Evolutionary conservation across 2,797 vertebrate species (phyloP).

Genomic region (Sebastes nivosus): DNA sequence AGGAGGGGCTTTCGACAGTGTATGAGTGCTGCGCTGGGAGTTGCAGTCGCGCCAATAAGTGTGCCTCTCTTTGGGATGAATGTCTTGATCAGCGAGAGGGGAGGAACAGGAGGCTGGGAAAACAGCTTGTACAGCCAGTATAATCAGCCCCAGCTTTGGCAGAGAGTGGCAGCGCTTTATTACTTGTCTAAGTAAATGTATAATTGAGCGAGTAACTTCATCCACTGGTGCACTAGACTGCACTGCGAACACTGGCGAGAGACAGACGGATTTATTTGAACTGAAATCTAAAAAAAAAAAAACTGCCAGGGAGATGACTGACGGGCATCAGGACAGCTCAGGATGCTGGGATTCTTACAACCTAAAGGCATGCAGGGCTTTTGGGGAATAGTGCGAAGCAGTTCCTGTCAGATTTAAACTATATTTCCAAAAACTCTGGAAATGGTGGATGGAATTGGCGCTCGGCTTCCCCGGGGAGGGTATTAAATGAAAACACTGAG

Average conservation of each 20-base stretch:
- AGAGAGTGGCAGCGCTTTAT: conserved; percentile 71
- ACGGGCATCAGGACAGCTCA: background rate
- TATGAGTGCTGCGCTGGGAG: background rate
- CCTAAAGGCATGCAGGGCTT: background rate
- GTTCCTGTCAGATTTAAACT: conserved; percentile 28
- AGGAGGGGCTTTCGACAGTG: conserved; percentile 9
- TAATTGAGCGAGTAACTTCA: conserved; percentile 69
- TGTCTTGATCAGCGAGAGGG: conserved; percentile 64
- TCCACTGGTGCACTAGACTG: conserved; percentile 40
- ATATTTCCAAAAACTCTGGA: conserved; percentile 29
- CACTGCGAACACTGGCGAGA: conserved; percentile 6
- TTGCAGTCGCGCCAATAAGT: conserved; percentile 29
- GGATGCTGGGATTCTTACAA: background rate
- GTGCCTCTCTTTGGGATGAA: conserved; percentile 50
- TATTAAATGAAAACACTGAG: conserved; percentile 58
- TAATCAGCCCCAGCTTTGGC: conserved; percentile 67
- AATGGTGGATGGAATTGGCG: conserved; percentile 27
- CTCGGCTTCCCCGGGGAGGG: conserved; percentile 35
- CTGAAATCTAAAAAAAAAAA: conserved; percentile 16
- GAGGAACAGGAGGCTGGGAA: conserved; percentile 69
- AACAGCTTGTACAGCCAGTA: conserved; percentile 72
- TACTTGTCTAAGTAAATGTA: conserved; percentile 72
- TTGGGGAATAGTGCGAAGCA: background rate
- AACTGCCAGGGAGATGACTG: conserved; percentile 21
- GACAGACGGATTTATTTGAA: conserved; percentile 21